Conservation (phyloP, 2,888 invertebrate species). For the Noctua pronuba region DNA sequence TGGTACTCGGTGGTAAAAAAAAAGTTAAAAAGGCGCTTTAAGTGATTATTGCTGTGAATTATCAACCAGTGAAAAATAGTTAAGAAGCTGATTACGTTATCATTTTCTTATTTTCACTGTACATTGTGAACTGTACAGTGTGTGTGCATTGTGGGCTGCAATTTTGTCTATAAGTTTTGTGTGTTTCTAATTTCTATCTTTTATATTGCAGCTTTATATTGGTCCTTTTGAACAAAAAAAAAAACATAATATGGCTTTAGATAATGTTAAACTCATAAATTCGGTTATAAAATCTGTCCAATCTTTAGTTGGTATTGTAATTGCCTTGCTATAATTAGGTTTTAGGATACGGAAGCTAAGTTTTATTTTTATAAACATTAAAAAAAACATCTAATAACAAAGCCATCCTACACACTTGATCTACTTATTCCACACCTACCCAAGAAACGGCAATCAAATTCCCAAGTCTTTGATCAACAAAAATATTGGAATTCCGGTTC, state of each 20-base stretch:
- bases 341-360: neutral
- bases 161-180: too few species aligned
- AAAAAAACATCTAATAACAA: too few species aligned
- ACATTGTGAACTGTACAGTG: too few species aligned
- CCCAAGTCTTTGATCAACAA: conserved; percentile 51
- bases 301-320: neutral
- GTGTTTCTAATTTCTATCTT: too few species aligned
- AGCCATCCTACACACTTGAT: neutral
- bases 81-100: neutral
- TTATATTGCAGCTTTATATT: too few species aligned
- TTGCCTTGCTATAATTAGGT: neutral
- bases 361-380: neutral
- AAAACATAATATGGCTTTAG: neutral
- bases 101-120: neutral
- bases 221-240: too few species aligned
- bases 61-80: neutral
- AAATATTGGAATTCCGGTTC: conserved; percentile 50
- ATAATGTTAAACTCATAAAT: neutral
- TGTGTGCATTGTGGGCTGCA: too few species aligned
- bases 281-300: neutral
- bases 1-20: neutral
- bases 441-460: conserved; percentile 31
- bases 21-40: neutral
- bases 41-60: neutral
- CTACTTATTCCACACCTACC: too few species aligned